Evolutionary conservation across 2,888 invertebrate genomes (phyloP), one percentile per base, ranked within the genome.

Genomic region (Pristionchus arcanus): DNA sequence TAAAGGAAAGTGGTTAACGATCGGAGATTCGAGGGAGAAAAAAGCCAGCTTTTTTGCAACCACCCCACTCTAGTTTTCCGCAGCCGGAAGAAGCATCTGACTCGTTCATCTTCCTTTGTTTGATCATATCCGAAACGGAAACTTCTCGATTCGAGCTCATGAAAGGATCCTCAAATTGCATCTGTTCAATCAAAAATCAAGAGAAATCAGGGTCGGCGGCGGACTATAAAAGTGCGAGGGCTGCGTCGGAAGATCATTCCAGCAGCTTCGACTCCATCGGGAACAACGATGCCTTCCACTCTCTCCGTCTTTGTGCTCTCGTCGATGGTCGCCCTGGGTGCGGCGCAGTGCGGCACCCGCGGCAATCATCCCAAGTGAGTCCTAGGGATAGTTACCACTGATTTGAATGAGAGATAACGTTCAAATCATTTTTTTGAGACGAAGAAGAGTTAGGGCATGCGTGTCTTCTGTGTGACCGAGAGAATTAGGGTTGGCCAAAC

Each of bases 311-410:
- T 74, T 37, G 74, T 37, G 21, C 74, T 74, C 42, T 34, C 74
- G 37, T 74, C 74, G 16, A 74, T 74, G 21, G 74, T 42, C 21
- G 74, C 21, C 0, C 74, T 37, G 15, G 21, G 21, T 4, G 74
- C 74, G 37, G 74, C 74, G 25, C 74, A 74, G 37, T 74, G 74
- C 74, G 74, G 74, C 11, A 74, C 68, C 1, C 16, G 74, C n/a
- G 37, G 74, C 34, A 37, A 74, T 25, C 74, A 74, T 74, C 74
- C 74, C 21, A 74, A 21, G 74, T 74, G 37, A 37, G 74, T 7
- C n/a, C n/a, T n/a, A n/a, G n/a, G n/a, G n/a, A n/a, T n/a, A n/a
- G n/a, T n/a, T n/a, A n/a, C n/a, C n/a, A n/a, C n/a, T n/a, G n/a
- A n/a, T n/a, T n/a, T n/a, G n/a, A n/a, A n/a, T n/a, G n/a, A n/a